These are phyloP conservation scores for Erinaceus europaeus DNA, from an alignment of 2,113 vertebrate genomes.

Conservation along the genomic window DNA sequence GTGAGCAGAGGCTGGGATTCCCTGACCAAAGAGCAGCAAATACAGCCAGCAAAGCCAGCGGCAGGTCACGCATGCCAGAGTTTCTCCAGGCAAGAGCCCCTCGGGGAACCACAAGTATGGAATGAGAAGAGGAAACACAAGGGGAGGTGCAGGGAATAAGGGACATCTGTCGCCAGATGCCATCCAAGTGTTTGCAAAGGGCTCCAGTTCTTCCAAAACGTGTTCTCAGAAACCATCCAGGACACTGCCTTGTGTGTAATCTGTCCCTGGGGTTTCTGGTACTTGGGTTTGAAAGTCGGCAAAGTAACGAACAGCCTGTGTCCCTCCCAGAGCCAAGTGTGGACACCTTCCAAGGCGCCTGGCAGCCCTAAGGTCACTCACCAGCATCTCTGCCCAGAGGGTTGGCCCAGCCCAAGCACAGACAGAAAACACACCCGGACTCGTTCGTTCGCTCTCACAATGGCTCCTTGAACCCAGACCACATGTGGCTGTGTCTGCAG, in stretches of 20 bases:
- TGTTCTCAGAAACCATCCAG: constrained; percentile 12
- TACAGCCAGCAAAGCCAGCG: not conserved
- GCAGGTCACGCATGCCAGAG: too few relatives aligned
- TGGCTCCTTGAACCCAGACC: not conserved
- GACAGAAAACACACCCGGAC: not conserved
- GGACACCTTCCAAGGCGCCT: constrained; percentile 51
- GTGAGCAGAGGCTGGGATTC: not conserved
- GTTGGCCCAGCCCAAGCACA: constrained; percentile 33
- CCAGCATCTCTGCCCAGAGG: constrained; percentile 43
- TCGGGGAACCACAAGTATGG: not conserved
- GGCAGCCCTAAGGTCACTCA: constrained; percentile 60
- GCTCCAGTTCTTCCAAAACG: not conserved
- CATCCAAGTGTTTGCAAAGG: not conserved
- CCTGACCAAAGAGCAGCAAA: not conserved
- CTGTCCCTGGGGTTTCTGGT: constrained; percentile 32
- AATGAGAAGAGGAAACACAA: not conserved
- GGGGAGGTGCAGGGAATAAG: not conserved
- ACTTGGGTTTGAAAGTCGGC: constrained; percentile 55
- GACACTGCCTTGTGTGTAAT: not conserved
- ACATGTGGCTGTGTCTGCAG: not conserved
- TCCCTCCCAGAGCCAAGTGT: not conserved
- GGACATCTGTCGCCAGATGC: not conserved
- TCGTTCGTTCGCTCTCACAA: not conserved
- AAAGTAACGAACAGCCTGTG: not conserved
- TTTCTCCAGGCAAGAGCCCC: not conserved